Base-by-base conservation (phyloP, 2,113 vertebrate species). In the Mionectes macconnelli region DNA sequence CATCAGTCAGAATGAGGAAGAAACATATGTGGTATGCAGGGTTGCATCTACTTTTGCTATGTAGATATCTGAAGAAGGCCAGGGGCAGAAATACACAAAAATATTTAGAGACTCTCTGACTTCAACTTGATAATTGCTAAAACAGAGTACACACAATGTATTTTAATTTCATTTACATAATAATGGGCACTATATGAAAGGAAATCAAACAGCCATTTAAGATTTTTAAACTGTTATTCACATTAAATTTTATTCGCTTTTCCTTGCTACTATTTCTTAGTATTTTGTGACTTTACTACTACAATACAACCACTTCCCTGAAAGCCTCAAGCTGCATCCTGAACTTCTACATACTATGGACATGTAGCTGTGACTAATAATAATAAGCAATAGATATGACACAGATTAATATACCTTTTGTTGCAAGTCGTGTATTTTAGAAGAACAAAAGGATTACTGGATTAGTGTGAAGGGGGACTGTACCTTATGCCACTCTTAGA, bases 331-430 rank as follows among this genome's bases (percentile, higher is more conserved):
- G 14, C 25, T 55, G 37, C 37, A 67, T 21, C 6, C 31, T 37
- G 67, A n/a, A 35, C 42, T 49, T 31, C 35, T 7, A 30, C 1
- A 1, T 23, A 42, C 40, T 57, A 11, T 8, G 12, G 55, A 70
- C 6, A 4, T 1, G 12, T 14, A 56, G 12, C 20, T 70, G 4
- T 18, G 13, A 33, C 15, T 23, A 52, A 7, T 11, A 84, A 52
- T 35, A 90, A 37, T 0, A 0, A 8, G 21, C 30, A 83, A 73
- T 4, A 64, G 37, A 30, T 8, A 44, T 0, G 0, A 42, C 8
- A 23, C 6, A 39, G 40, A 62, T 8, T 42, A 79, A 53, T 22
- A 11, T 2, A 53, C 10, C 25, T 80, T 79, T 14, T 45, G 14
- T 20, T 67, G 31, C 16, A 62, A 69, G 12, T 13, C 45, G 39